phyloP scores from a whole-genome alignment of 1,140 invertebrate genomes.

The Kradibia gibbosae region DNA sequence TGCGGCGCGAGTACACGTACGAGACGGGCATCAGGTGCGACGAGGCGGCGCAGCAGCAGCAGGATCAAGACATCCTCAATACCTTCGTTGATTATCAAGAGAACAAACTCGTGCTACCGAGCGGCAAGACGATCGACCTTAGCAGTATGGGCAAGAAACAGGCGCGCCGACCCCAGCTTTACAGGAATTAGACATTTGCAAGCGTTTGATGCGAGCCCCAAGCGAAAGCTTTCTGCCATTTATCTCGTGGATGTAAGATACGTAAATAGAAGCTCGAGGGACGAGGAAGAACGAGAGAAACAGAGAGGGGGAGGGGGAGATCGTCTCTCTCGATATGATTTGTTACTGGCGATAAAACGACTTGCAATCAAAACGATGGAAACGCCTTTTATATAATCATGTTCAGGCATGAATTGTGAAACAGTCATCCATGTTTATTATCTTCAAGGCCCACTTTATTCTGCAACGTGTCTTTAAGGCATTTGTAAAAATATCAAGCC shows the following conservation, averaged over 20 bases:
- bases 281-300: no score
- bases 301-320: no score
- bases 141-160: constrained; percentile 80
- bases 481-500: background rate
- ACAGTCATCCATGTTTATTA: background rate
- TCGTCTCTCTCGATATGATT: background rate
- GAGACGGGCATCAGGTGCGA: constrained; percentile 80
- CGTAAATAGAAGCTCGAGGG: background rate
- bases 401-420: background rate
- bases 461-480: background rate
- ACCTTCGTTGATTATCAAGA: constrained; percentile 80
- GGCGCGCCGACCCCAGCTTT: constrained; percentile 75
- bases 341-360: background rate
- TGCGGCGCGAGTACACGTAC: constrained; percentile 81
- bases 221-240: background rate
- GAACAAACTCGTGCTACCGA: constrained; percentile 80
- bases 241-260: background rate
- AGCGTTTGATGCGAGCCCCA: background rate
- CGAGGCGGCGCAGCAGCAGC: constrained; percentile 75
- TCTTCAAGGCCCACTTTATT: background rate
- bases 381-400: background rate
- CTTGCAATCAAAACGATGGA: background rate
- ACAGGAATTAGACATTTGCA: constrained; percentile 56
- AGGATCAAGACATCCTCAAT: constrained; percentile 64
- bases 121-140: constrained; percentile 80